Evolutionary conservation across 2,888 invertebrate species (phyloP), one percentile per base, ranked within the genome.

Genomic region (Nomada flava): DNA sequence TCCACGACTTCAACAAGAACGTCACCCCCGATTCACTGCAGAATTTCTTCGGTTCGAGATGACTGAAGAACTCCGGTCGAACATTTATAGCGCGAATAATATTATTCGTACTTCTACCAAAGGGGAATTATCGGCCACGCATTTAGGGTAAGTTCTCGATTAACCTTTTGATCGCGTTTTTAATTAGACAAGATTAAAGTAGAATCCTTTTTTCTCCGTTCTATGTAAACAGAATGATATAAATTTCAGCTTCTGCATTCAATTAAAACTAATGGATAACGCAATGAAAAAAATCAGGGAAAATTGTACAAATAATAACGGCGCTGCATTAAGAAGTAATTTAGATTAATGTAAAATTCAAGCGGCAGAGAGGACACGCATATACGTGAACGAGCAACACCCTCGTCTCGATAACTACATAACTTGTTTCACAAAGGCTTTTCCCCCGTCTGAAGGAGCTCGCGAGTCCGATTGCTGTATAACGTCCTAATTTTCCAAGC

Each of bases 401-500:
- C 52, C 36, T 4, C 59, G 53, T 60, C 42, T 70, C 76, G 73
- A 82, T 80, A 73, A 81, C 81, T 53, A 76, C 52, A 42, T 70
- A 65, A 74, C 73, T 62, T 62, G 63, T 59, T 53, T 67, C 75
- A 82, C 77, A 80, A 83, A 86, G 81, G 71, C 62, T 42, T 42
- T 29, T 18, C 36, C 68, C 55, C 53, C 60, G 63, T 73, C 64
- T 72, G 69, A 72, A 63, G 72, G 62, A 76, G 75, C 74, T 80
- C 65, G 73, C 80, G 64, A 76, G 74, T 78, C 86, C 87, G 86
- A 86, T 87, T 85, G 83, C 76, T 83, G 82, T 86, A 91, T 90
- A 91, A 91, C 91, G 91, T 92, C 92, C 92, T 92, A 93, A 93
- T 93, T 93, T 93, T 93, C 93, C 93, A 88, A 92, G 89, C 90